Evolutionary conservation across 1,140 invertebrate species (phyloP).

Genomic region (Camponotus floridanus): DNA sequence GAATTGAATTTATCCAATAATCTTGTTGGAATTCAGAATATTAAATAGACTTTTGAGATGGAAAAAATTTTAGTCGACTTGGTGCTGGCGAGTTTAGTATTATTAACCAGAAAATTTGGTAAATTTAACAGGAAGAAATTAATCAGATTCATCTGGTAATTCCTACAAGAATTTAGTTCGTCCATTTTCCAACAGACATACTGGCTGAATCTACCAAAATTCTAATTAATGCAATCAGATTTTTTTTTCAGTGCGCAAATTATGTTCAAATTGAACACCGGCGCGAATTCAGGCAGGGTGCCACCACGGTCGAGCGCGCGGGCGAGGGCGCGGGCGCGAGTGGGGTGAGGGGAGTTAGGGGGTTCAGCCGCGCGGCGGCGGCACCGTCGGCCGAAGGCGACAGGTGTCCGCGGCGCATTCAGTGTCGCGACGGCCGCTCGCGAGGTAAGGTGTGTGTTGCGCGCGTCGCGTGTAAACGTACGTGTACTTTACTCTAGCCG

Average conservation of each 20-base stretch:
- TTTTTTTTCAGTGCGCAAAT: not conserved
- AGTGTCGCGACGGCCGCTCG: constrained; percentile 85
- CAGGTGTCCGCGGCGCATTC: constrained; percentile 82
- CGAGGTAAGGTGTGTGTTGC: constrained; percentile 81
- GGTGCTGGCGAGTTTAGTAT: too few relatives aligned
- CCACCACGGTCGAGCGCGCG: not conserved
- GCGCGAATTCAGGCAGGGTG: constrained; percentile 44
- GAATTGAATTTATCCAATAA: too few relatives aligned
- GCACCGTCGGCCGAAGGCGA: constrained; percentile 79
- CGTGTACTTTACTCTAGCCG: not conserved
- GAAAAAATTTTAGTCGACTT: too few relatives aligned
- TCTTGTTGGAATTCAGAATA: too few relatives aligned
- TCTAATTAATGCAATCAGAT: too few relatives aligned
- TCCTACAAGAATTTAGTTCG: too few relatives aligned
- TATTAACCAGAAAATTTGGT: too few relatives aligned
- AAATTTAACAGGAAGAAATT: too few relatives aligned
- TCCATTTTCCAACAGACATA: too few relatives aligned
- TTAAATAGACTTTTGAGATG: too few relatives aligned
- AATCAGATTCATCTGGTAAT: too few relatives aligned
- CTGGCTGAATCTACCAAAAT: too few relatives aligned
- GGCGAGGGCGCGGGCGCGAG: constrained; percentile 54
- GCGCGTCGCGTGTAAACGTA: constrained; percentile 51
- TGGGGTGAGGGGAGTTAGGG: constrained; percentile 66
- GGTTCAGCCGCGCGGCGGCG: constrained; percentile 81
- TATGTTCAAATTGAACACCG: not conserved